Evolutionary conservation across 1,140 invertebrate genomes (phyloP).

Genomic region (Caenorhabditis elegans): WBcel235 BX284602.5:11965001-11965500

Average conservation of each 20-base stretch:
- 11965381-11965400: slow-evolving; percentile 4
- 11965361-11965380: too few relatives aligned
- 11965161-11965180: not conserved
- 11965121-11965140: not conserved
- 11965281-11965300: not conserved
- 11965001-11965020: slow-evolving; percentile 8
- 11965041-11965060: not conserved
- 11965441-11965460: not conserved
- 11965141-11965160: not conserved
- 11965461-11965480: not conserved
- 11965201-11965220: too few relatives aligned
- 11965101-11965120: too few relatives aligned
- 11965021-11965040: not conserved
- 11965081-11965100: not conserved
- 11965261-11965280: too few relatives aligned
- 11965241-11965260: too few relatives aligned
- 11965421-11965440: too few relatives aligned
- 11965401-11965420: slow-evolving; percentile 13
- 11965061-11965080: not conserved
- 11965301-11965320: too few relatives aligned
- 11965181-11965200: too few relatives aligned
- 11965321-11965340: too few relatives aligned
- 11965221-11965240: too few relatives aligned
- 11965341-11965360: too few relatives aligned
- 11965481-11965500: slow-evolving; percentile 22